Evolutionary conservation across 2,113 vertebrate species (phyloP), one percentile per base, ranked within the genome.

Genomic region (Callipepla californica): DNA sequence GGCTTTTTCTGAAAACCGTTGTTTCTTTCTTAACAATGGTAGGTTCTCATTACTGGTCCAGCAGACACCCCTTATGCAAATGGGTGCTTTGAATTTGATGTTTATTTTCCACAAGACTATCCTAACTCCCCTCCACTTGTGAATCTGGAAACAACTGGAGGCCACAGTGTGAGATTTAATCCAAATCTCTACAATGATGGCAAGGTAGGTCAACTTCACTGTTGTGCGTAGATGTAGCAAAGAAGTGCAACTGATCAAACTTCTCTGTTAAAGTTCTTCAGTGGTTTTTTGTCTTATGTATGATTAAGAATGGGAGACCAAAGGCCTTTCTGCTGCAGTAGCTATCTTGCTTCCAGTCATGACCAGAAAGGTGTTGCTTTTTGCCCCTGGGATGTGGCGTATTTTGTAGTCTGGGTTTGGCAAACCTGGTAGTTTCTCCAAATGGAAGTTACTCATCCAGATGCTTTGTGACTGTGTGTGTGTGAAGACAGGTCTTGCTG

Each of bases 101-200:
- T 99, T 1, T 99, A 99, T 97, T 99, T 99, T 94, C 99, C 99
- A 80, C 99, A 99, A 98, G 99, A 99, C 96, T 99, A 99, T 95
- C 99, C 99, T 13, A 99, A 99, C 97, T 99, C 99, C 9, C 99
- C 99, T 66, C 99, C 99, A 2, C 98, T 99, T 95, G 99, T 99
- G 91, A 99, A 99, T 95, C 97, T 99, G 95, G 99, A 99, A 98
- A 99, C 99, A 80, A 99, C 99, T 1, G 99, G 99, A 15, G 99
- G 99, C 47, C 99, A 99, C 97, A 99, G 99, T 0, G 99, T 99
- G 89, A 98, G 99, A 93, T 99, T 99, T 96, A 99, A 99, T 97
- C 99, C 99, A 83, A 99, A 99, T 95, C 99, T 99, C 96, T 99
- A 99, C 97, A 99, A 99, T 28, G 99, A 99, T 77, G 99, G 99